Evolutionary conservation across 2,113 vertebrate species (phyloP), one percentile per base, ranked within the genome.

Genomic region (Grallaria varia): DNA sequence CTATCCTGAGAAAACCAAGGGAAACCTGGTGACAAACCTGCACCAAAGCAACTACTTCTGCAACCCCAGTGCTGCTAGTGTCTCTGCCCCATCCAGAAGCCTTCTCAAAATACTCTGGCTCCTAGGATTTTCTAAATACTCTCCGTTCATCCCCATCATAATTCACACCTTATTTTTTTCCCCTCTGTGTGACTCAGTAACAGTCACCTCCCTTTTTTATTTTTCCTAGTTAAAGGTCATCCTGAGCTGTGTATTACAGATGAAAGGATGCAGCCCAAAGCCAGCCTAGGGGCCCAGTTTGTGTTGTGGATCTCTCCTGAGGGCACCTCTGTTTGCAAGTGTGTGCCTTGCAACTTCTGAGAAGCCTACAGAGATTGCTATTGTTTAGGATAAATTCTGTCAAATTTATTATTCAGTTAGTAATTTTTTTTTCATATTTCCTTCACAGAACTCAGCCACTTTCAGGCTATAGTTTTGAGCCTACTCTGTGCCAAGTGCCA

Each of bases 221-320:
- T 95, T 96, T 93, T 89, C 86, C 76, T 94, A 87, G 79, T 75
- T 92, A 96, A 96, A 96, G 95, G 92, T 95, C 88, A 95, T 52
- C 73, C 69, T 75, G 76, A 92, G 83, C 88, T 93, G 86, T 84
- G 83, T 64, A 15, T 81, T 89, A 31, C 79, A 88, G 90, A 93
- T 96, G 88, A 95, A 96, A 96, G 88, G 74, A 84, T 83, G 77
- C 62, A 94, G 96, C 93, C 96, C 86, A 94, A 56, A 97, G 90
- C 73, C 95, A 96, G 93, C 95, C 92, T 92, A 91, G 91, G 86
- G 92, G 92, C 90, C 92, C 73, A 75, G 88, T 96, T 90, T 96
- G 52, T 94, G 86, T 87, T 95, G 92, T 93, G 58, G 45, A 45
- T 87, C 49, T 92, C 90, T 94, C 86, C 66, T 49, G 96, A 84